These are phyloP conservation scores for Drosophila rufa DNA, from an alignment of 1,140 invertebrate species.

Conservation along the genomic window DNA sequence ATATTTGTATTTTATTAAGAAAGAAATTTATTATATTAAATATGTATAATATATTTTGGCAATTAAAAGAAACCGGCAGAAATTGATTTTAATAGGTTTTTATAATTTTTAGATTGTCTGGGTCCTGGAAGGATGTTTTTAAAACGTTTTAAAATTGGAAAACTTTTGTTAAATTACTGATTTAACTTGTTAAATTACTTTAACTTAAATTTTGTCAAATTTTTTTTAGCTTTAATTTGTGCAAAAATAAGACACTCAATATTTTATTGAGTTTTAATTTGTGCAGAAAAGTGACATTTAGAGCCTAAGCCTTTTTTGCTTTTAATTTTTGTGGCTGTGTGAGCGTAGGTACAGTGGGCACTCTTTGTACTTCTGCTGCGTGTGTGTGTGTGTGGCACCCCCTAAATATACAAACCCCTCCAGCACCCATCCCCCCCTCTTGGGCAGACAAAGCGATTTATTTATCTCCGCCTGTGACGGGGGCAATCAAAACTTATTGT, in stretches of 20 bases:
- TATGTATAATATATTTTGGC: too few relatives aligned
- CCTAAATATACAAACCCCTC: neutral
- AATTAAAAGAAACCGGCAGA: neutral
- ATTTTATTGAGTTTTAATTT: constrained; percentile 1
- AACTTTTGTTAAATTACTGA: neutral
- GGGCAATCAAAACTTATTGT: constrained; percentile 81
- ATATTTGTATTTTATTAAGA: too few relatives aligned
- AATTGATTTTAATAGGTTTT: neutral
- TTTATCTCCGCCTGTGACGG: constrained; percentile 51
- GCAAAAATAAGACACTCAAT: neutral
- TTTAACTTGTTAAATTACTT: neutral
- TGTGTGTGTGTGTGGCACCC: constrained; percentile 8
- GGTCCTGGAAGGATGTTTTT: too few relatives aligned
- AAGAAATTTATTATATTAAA: too few relatives aligned
- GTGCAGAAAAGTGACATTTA: neutral
- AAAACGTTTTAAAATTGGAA: neutral
- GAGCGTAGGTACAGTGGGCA: constrained; percentile 31
- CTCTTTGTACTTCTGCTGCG: constrained; percentile 21
- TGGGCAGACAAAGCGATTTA: constrained; percentile 49
- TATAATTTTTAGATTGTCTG: neutral
- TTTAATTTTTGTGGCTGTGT: constrained; percentile 23
- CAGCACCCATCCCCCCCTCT: neutral
- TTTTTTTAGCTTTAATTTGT: neutral
- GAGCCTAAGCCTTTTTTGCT: constrained; percentile 7
- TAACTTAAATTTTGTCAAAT: neutral